phyloP scores from a whole-genome alignment of 2,113 vertebrate species.

The Ceyx melanurus region DNA sequence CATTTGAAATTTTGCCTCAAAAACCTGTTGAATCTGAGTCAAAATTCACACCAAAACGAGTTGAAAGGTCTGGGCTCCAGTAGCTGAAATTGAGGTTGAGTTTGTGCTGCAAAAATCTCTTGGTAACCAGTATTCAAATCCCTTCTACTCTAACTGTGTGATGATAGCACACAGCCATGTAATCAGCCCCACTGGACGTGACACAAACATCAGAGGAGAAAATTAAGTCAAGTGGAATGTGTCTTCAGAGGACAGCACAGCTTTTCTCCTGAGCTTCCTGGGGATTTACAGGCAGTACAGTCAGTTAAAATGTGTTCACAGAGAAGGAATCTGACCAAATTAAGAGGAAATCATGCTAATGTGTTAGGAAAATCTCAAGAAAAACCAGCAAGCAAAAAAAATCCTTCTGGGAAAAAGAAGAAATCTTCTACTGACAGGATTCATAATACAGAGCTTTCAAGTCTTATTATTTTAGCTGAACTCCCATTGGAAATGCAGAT shows the following conservation, averaged over 20 bases:
- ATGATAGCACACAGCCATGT: neutral
- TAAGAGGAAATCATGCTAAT: neutral
- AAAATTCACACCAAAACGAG: neutral
- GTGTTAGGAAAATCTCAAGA: neutral
- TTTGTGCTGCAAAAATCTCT: neutral
- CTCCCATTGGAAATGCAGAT: neutral
- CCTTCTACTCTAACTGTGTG: neutral
- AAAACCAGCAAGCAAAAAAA: slow-evolving; percentile 7
- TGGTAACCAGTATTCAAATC: neutral
- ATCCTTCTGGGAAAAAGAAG: neutral
- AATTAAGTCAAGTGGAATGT: neutral
- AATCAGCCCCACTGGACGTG: neutral
- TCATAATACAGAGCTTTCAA: neutral
- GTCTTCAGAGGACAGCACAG: neutral
- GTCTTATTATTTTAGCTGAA: neutral
- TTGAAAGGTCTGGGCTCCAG: neutral
- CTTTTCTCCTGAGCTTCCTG: neutral
- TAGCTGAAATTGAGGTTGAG: neutral
- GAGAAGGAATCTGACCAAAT: neutral
- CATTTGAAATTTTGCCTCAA: neutral
- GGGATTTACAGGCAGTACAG: neutral
- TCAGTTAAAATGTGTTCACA: neutral
- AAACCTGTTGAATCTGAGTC: neutral
- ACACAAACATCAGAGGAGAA: neutral
- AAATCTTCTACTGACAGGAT: neutral